Evolutionary conservation across 2,888 invertebrate genomes (phyloP).

Genomic region (Alsophila aescularia): DNA sequence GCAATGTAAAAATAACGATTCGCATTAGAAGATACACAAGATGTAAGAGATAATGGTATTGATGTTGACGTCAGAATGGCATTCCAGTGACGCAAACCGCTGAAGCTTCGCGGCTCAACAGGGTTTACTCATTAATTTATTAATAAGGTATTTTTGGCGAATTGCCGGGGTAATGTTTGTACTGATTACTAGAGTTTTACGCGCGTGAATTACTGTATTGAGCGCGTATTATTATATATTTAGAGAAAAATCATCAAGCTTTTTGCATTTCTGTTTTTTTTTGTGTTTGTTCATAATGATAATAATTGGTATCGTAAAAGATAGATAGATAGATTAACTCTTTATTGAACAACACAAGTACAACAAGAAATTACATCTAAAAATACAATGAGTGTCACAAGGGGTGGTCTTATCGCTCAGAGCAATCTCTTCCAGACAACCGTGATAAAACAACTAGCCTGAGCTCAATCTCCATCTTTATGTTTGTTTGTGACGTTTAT

Average conservation of each 20-base stretch:
- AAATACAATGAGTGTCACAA: too few species aligned
- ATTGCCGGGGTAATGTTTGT: slow-evolving; percentile 45
- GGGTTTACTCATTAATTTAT: slow-evolving; percentile 54
- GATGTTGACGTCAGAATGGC: slow-evolving; percentile 34
- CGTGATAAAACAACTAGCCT: too few species aligned
- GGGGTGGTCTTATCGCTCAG: too few species aligned
- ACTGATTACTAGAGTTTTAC: slow-evolving; percentile 34
- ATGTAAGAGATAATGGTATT: slow-evolving; percentile 14
- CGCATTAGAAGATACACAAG: slow-evolving; percentile 1
- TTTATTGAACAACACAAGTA: too few species aligned
- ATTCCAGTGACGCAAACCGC: slow-evolving; percentile 47
- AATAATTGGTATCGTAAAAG: too few species aligned
- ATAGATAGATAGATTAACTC: too few species aligned
- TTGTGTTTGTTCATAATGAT: too few species aligned
- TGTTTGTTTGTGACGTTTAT: too few species aligned
- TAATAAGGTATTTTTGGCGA: slow-evolving; percentile 52
- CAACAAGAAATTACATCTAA: too few species aligned
- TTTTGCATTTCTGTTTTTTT: too few species aligned
- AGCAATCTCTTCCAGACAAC: too few species aligned
- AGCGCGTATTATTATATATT: neutral
- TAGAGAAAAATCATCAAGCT: neutral
- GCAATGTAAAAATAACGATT: slow-evolving; percentile 32
- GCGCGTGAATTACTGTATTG: slow-evolving; percentile 11
- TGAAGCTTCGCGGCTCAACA: slow-evolving; percentile 37
- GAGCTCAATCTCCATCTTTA: too few species aligned